phyloP scores from a whole-genome alignment of 92 coral and sea anemone genomes.

The Phenganax marumi region DNA sequence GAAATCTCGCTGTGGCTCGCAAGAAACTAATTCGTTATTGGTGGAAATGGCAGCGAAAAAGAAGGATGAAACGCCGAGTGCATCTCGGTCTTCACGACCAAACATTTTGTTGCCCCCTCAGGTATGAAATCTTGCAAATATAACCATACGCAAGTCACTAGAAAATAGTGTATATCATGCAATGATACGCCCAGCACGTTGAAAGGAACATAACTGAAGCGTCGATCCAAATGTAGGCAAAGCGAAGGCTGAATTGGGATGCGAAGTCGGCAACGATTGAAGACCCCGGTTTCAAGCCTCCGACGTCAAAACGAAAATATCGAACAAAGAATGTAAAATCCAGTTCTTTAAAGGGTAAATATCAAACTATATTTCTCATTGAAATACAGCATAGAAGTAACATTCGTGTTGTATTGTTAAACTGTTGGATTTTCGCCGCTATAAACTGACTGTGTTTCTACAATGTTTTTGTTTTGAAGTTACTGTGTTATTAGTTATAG shows the following conservation, averaged over 20 bases:
- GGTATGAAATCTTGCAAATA: slow-evolving; percentile 12
- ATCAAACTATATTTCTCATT: not conserved
- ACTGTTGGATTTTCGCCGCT: not conserved
- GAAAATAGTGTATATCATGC: not conserved
- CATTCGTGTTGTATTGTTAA: not conserved
- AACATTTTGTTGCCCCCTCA: slow-evolving; percentile 47
- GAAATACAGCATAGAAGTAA: not conserved
- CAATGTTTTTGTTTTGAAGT: too few species aligned
- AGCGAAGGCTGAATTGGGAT: slow-evolving; percentile 88
- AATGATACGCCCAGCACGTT: too few species aligned
- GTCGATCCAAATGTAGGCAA: slow-evolving; percentile 57
- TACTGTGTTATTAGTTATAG: not conserved
- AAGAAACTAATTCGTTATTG: not conserved
- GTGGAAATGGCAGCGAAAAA: not conserved
- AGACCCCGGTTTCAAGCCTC: slow-evolving; percentile 66
- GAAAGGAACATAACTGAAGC: not conserved
- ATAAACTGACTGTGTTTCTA: not conserved
- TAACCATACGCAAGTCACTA: not conserved
- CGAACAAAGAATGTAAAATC: slow-evolving; percentile 64
- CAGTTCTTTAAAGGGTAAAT: slow-evolving; percentile 62
- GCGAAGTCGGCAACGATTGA: slow-evolving; percentile 58
- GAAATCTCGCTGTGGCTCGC: too few species aligned
- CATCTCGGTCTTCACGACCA: slow-evolving; percentile 55
- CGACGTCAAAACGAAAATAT: slow-evolving; percentile 59
- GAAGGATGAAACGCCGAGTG: not conserved